Conservation (phyloP, 2,888 invertebrate genomes). For the Syrista parreyssii region DNA sequence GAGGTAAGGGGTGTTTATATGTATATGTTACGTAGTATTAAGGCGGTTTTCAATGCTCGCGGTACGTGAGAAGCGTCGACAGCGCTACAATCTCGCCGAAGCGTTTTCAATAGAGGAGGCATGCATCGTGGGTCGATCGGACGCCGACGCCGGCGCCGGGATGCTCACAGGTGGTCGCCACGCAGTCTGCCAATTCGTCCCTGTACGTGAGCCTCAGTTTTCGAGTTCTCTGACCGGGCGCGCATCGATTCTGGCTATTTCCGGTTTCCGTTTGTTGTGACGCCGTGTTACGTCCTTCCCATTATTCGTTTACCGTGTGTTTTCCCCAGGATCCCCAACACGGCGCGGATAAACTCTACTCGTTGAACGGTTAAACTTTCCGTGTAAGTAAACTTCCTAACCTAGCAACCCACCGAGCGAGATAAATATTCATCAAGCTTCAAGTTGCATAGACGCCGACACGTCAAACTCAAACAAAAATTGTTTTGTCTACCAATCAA, state of each 20-base stretch:
- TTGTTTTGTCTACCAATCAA: background rate
- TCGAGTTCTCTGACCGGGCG: slow-evolving; percentile 52
- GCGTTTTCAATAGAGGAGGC: background rate
- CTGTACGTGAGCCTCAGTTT: slow-evolving; percentile 44
- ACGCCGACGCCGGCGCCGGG: slow-evolving; percentile 55
- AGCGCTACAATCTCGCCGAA: background rate
- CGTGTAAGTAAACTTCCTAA: background rate
- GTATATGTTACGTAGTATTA: background rate
- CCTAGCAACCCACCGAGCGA: background rate
- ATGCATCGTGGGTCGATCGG: slow-evolving; percentile 6
- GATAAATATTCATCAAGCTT: background rate
- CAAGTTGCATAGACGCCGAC: background rate
- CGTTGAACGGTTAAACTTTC: background rate
- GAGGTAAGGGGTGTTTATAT: background rate
- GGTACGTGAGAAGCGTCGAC: background rate
- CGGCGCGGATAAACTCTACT: background rate
- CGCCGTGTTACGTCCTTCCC: slow-evolving; percentile 32
- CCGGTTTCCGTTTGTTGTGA: slow-evolving; percentile 53
- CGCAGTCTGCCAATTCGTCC: slow-evolving; percentile 58
- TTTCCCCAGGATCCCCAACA: background rate
- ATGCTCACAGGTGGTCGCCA: slow-evolving; percentile 62
- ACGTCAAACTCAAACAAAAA: background rate
- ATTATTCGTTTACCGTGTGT: background rate
- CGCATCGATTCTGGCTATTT: slow-evolving; percentile 33
- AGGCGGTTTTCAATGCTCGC: background rate